Base-by-base conservation (phyloP, 2,113 vertebrate genomes). In the Panthera tigris region DNA sequence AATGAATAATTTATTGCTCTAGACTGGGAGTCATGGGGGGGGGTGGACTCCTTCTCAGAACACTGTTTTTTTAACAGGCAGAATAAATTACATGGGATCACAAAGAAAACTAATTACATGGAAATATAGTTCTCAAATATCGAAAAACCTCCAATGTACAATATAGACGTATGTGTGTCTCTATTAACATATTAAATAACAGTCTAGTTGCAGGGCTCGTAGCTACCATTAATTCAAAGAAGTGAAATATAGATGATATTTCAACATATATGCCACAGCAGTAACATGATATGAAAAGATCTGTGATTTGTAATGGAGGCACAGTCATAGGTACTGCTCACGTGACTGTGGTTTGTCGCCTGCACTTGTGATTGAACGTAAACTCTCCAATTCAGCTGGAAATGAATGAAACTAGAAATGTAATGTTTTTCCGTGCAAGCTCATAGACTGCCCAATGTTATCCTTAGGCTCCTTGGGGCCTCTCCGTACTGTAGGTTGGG, bases 151-250 rank as follows among this genome's bases (percentile, higher is more conserved):
- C 12, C 33, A 76, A 90, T 85, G 57, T 78, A n/a, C 16, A 29
- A 55, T 63, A 74, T 18, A 91, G 33, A 74, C 82, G 71, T 76
- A 7, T 87, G 16, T 66, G 11, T 73, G 16, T 76, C 13, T 78
- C 50, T 96, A 81, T 71, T 74, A 81, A 85, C 10, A 89, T 50
- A 48, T 88, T 89, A 89, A 85, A 84, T 91, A 84, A 23, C 81
- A 4, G 6, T 66, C 83, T 81, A n/a, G n/a, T 71, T 92, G 10
- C 16, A 71, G 23, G 27, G 68, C 41, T 81, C 65, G 66, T 66
- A 63, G 36, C 27, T 63, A 89, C 41, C 41, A 66, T 71, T 78
- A 83, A 82, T 95, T 71, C 79, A 63, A 83, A 81, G 31, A 55
- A 76, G 4, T 23, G 25, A n/a, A 66, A 19, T 45, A 63, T 14